Percentiles rank a stretch among this genome's conserved stretches.
Evolutionary conservation across 2,888 invertebrate species (phyloP).

Genomic region (Limenitis arthemis): DNA sequence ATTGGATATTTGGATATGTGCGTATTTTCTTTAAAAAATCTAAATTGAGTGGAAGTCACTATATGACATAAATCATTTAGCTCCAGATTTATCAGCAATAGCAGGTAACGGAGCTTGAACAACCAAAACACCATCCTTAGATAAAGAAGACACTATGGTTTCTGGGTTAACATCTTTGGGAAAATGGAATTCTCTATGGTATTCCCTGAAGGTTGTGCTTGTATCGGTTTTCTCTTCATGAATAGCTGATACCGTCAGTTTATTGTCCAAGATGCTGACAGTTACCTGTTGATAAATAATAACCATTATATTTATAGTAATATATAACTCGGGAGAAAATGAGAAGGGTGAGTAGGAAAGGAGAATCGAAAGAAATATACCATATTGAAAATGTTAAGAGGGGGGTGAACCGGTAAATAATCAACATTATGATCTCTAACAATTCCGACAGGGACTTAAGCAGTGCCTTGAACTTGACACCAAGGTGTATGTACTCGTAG

Average conservation of each 20-base stretch:
- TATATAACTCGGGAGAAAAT: no score
- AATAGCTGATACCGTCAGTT: conserved; percentile 85
- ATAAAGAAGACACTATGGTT: conserved; percentile 87
- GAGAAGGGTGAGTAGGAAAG: no score
- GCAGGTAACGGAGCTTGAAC: conserved; percentile 75
- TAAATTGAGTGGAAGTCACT: no score
- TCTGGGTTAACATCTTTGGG: conserved; percentile 94
- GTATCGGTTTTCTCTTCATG: conserved; percentile 94
- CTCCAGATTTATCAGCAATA: background rate
- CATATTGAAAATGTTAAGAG: no score
- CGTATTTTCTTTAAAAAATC: no score
- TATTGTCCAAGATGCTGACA: conserved; percentile 34
- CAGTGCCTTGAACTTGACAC: no score
- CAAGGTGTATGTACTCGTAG: no score
- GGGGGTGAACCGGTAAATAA: no score
- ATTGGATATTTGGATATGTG: no score
- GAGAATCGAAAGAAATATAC: no score
- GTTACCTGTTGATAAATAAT: conserved; percentile 31
- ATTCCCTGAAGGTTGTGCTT: conserved; percentile 90
- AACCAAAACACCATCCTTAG: conserved; percentile 93
- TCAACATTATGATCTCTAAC: no score
- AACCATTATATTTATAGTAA: background rate
- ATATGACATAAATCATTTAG: background rate
- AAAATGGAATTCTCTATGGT: conserved; percentile 91
- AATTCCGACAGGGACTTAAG: no score